Evolutionary conservation across 2,888 invertebrate species (phyloP).

Genomic region (Tridacna gigas): DNA sequence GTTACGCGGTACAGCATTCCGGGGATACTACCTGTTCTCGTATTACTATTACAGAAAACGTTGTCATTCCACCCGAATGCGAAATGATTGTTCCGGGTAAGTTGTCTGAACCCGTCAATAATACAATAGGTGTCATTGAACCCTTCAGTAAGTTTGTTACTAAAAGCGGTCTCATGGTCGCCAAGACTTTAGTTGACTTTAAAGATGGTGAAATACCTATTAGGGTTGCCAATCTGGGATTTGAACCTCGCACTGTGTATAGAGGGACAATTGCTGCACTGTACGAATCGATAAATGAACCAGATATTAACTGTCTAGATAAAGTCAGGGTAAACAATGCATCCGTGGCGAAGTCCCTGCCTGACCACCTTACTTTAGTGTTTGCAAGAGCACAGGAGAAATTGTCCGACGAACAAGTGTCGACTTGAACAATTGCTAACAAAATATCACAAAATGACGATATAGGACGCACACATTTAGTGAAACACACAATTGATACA

Average conservation of each 20-base stretch:
- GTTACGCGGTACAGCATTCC: not conserved
- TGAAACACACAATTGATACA: not conserved
- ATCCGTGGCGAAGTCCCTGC: not conserved
- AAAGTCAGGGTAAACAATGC: not conserved
- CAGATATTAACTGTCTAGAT: not conserved
- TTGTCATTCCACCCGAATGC: not conserved
- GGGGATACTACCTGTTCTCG: not conserved
- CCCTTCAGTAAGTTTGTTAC: not conserved
- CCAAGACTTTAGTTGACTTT: not conserved
- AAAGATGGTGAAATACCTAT: not conserved
- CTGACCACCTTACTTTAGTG: not conserved
- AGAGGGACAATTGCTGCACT: not conserved
- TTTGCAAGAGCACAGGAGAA: not conserved
- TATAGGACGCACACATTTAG: not conserved
- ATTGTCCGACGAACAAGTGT: not conserved
- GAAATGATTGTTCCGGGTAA: not conserved
- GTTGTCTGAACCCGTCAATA: not conserved
- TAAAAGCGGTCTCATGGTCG: not conserved
- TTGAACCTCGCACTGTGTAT: not conserved
- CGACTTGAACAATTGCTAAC: not conserved
- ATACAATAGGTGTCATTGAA: not conserved
- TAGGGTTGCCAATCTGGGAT: not conserved
- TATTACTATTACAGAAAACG: not conserved
- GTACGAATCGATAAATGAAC: not conserved
- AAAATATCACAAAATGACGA: not conserved